A percentile compares a stretch with the other conserved stretches of the same genome.
Evolutionary conservation across 2,113 vertebrate species (phyloP).

Genomic region (Colinus virginianus): DNA sequence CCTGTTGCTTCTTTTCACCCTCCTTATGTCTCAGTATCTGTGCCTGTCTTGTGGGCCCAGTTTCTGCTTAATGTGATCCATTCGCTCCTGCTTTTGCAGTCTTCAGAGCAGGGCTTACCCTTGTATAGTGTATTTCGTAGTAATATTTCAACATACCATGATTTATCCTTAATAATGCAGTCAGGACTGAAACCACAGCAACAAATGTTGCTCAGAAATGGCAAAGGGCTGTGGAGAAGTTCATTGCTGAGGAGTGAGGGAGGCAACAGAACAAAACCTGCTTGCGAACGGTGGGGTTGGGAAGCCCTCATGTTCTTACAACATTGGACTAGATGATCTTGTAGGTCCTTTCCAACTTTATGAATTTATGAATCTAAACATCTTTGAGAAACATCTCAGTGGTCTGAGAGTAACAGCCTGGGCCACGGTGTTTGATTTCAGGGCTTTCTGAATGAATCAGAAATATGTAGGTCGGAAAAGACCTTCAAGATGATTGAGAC

Average conservation of each 20-base stretch:
- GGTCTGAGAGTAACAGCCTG: background rate
- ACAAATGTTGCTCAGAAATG: background rate
- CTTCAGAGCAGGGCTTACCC: background rate
- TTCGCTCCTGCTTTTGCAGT: background rate
- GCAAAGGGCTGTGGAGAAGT: background rate
- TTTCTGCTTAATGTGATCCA: background rate
- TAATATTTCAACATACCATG: background rate
- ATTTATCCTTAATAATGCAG: constrained; percentile 15
- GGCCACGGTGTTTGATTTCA: background rate
- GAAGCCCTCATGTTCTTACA: background rate
- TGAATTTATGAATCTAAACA: too few species aligned
- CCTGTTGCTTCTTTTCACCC: background rate
- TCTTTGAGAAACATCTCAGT: background rate
- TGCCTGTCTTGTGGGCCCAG: background rate
- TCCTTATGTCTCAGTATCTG: background rate
- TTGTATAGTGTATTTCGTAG: background rate
- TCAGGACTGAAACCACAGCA: constrained; percentile 2
- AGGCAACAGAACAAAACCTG: background rate
- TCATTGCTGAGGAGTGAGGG: background rate
- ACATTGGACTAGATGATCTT: background rate
- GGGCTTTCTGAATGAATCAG: background rate
- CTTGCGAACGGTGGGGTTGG: background rate
- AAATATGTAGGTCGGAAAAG: background rate
- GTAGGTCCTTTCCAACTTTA: too few species aligned
- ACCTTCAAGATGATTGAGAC: background rate